Conservation (phyloP, 2,888 invertebrate genomes). For the Pasiphila rectangulata region DNA sequence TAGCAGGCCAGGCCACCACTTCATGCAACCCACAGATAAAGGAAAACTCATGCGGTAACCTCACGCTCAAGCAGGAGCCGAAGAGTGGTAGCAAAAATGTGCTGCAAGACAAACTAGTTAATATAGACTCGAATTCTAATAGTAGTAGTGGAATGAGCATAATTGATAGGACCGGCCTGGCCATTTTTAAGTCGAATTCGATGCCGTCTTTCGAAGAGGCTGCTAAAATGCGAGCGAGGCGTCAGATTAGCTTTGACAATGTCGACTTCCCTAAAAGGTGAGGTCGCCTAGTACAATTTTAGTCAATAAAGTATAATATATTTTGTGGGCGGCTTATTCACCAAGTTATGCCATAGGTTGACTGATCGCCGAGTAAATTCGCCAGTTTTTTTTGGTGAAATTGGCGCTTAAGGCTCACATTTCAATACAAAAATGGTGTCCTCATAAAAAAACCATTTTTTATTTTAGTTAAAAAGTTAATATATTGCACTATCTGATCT, state of each 20-base stretch:
- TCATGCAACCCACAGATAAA: slow-evolving; percentile 62
- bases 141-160: slow-evolving; percentile 59
- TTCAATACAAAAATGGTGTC: no score
- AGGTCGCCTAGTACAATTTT: slow-evolving; percentile 33
- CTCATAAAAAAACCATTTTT: no score
- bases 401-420: no score
- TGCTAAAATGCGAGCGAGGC: slow-evolving; percentile 75
- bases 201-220: slow-evolving; percentile 74
- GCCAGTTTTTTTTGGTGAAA: no score
- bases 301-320: slow-evolving; percentile 13
- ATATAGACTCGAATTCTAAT: slow-evolving; percentile 66
- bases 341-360: no score
- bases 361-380: no score
- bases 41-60: slow-evolving; percentile 60
- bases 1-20: slow-evolving; percentile 44
- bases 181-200: slow-evolving; percentile 64
- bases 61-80: slow-evolving; percentile 52
- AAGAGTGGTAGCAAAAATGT: slow-evolving; percentile 65
- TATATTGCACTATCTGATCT: no score
- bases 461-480: no score
- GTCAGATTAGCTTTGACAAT: slow-evolving; percentile 83
- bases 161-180: slow-evolving; percentile 55
- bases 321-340: not conserved
- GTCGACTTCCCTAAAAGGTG: slow-evolving; percentile 73
- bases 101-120: slow-evolving; percentile 72